A percentile compares a stretch with the other conserved stretches of the same genome.
Conservation (phyloP, 2,113 vertebrate species). For the Hyperoodon ampullatus region DNA sequence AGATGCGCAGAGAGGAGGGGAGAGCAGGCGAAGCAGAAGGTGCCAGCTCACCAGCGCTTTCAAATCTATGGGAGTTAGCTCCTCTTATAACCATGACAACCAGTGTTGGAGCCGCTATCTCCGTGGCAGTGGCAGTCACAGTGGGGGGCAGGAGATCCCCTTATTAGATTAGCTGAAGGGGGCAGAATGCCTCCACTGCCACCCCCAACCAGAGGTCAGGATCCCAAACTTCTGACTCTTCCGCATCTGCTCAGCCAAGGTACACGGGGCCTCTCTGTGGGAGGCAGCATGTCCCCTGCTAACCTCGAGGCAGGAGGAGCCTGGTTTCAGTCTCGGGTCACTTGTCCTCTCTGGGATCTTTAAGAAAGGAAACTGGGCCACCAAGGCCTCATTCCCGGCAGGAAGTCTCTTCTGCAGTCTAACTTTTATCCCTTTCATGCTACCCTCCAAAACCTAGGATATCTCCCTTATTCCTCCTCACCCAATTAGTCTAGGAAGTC, state of each 20-base stretch:
- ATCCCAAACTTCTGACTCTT: neutral
- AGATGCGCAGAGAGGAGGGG: slow-evolving; percentile 69
- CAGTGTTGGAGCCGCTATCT: slow-evolving; percentile 67
- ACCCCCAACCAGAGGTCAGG: neutral
- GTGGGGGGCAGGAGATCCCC: slow-evolving; percentile 52
- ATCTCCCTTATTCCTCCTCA: neutral
- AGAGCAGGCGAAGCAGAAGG: slow-evolving; percentile 58
- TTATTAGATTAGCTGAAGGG: neutral
- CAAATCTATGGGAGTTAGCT: slow-evolving; percentile 79
- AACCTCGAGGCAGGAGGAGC: neutral
- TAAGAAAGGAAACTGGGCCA: neutral
- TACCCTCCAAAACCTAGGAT: neutral
- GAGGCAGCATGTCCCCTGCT: neutral
- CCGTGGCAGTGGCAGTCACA: slow-evolving; percentile 54
- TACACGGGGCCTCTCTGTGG: too few relatives aligned
- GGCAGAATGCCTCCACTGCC: neutral
- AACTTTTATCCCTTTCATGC: neutral
- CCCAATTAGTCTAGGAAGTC: neutral
- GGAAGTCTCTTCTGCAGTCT: slow-evolving; percentile 4
- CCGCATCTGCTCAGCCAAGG: neutral
- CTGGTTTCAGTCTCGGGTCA: neutral
- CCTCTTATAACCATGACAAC: slow-evolving; percentile 88
- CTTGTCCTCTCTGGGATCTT: neutral
- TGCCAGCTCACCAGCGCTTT: slow-evolving; percentile 80
- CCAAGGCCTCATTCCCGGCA: neutral